phyloP scores from a whole-genome alignment of 2,888 invertebrate genomes.

The Subacronicta megacephala region DNA sequence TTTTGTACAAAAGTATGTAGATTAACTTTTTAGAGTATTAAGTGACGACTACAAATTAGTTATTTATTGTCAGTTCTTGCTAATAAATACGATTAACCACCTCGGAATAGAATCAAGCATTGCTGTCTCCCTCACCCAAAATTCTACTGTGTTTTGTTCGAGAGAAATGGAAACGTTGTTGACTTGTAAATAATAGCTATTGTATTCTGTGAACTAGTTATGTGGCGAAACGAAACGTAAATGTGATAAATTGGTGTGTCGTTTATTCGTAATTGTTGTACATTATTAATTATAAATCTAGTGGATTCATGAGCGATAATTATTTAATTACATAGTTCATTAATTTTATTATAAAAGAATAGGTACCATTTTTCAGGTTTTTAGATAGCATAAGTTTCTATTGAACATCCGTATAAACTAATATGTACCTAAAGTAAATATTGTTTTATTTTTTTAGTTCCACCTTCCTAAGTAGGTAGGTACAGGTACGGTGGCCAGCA shows the following conservation, averaged over 20 bases:
- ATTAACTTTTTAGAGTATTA: too few species aligned
- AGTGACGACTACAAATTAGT: too few species aligned
- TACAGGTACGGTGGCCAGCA: too few species aligned
- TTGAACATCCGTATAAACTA: conserved; percentile 44
- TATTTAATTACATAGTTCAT: neutral
- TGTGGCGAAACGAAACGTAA: conserved; percentile 17
- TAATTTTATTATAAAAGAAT: conserved; percentile 2
- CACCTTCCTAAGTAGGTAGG: too few species aligned
- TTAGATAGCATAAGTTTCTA: conserved; percentile 41
- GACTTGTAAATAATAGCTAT: too few species aligned
- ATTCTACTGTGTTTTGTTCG: too few species aligned
- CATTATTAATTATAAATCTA: conserved; percentile 18
- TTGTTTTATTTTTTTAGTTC: conserved; percentile 46
- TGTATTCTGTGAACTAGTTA: neutral
- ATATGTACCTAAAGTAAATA: conserved; percentile 27
- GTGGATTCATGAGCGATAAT: conserved; percentile 1
- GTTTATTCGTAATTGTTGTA: conserved; percentile 1
- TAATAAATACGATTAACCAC: too few species aligned
- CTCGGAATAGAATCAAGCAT: too few species aligned
- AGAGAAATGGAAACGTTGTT: too few species aligned
- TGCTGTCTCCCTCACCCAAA: too few species aligned
- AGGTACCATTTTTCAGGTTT: conserved; percentile 29
- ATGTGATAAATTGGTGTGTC: too few species aligned
- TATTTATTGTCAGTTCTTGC: too few species aligned
- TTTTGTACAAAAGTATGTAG: neutral